Evolutionary conservation across 2,888 invertebrate species (phyloP).

Genomic region (Proisotoma minuta): DNA sequence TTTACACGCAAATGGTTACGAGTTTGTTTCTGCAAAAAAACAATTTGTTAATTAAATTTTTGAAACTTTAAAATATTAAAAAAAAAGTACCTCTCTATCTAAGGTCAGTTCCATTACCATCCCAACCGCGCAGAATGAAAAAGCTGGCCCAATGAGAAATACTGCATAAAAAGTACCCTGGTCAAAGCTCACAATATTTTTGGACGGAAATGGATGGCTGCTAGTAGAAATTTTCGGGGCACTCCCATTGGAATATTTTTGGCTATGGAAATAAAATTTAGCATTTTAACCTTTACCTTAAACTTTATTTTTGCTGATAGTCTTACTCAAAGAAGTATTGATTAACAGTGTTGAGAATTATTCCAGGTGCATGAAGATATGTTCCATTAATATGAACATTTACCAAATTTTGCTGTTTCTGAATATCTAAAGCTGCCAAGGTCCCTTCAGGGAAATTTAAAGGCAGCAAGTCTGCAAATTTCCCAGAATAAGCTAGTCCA

Average conservation of each 20-base stretch:
- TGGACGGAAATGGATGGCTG: conserved; percentile 18
- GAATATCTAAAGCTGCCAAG: conserved; percentile 29
- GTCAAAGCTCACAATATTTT: conserved; percentile 48
- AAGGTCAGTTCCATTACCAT: conserved; percentile 75
- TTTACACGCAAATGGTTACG: conserved; percentile 77
- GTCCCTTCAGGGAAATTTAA: conserved; percentile 28
- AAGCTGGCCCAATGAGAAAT: conserved; percentile 73
- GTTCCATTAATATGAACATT: conserved; percentile 66
- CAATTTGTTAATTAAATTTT: background rate
- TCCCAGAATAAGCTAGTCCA: conserved; percentile 36
- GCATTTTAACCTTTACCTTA: background rate
- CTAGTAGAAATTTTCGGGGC: background rate
- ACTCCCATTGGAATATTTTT: background rate
- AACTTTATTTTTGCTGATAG: background rate
- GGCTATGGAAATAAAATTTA: background rate
- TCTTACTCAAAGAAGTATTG: conserved; percentile 62
- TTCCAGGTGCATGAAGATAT: conserved; percentile 71
- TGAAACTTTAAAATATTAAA: background rate
- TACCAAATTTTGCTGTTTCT: conserved; percentile 51
- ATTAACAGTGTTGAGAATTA: conserved; percentile 66
- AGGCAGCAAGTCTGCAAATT: conserved; percentile 38
- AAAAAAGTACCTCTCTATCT: conserved; percentile 66
- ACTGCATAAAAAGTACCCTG: conserved; percentile 70
- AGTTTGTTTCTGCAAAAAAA: conserved; percentile 64
- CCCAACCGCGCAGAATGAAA: conserved; percentile 65